Base-by-base conservation (phyloP, 1,140 invertebrate genomes). In the Caenorhabditis tropicalis region DNA sequence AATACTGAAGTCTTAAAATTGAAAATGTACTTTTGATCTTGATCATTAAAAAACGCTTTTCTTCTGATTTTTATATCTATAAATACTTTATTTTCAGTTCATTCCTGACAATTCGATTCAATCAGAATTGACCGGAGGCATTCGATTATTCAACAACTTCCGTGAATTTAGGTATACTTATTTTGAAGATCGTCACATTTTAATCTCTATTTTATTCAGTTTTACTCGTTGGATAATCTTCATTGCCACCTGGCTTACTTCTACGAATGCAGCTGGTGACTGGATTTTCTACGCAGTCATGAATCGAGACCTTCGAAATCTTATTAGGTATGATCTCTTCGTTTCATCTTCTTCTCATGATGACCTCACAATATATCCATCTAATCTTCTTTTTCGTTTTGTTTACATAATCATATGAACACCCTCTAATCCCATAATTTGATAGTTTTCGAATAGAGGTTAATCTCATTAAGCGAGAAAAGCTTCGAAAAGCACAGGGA, bases 231-330 rank as follows among this genome's bases (percentile, higher is more conserved):
- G 89, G 88, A 15, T 89, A 19, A 86, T 86, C 6, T 90, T 90
- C 46, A 56, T 85, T 19, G 90, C 87, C 24, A 85, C 91, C 46
- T 89, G 87, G 88, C 81, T 90, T 12, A 91, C 90, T 21, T 90
- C 91, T 65, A 85, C 83, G 7, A 89, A 91, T 82, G 90, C 89
- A 5, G 88, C 89, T 21, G 86, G 90, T 2, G 86, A 90, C 84
- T 90, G 90, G 90, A 85, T 90, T 46, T 90, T 91, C 53, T 90
- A 90, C 84, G 90, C 90, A 29, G 89, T 87, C 3, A 88, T 90
- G 87, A 90, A 90, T 53, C 56, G 87, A 60, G 89, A 90, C 56
- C 85, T 90, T 36, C 46, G 89, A 39, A 90, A 90, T 36, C 88
- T 90, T n/a, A 90, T 90, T n/a, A 84, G 90, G 89, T 91, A 82